phyloP scores from a whole-genome alignment of 2,888 invertebrate genomes.

The Aromia moschata region DNA sequence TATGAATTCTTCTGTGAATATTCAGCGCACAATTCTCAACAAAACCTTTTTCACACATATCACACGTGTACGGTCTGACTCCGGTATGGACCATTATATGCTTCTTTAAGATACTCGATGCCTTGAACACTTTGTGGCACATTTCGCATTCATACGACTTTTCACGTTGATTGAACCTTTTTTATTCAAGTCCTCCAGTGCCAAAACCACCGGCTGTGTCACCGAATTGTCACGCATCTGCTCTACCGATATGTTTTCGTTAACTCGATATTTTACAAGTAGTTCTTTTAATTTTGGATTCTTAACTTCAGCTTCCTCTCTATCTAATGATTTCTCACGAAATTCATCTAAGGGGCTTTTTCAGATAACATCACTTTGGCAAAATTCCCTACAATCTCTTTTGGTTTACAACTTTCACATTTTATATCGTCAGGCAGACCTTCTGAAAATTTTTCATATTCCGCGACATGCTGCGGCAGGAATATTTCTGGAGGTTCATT shows the following conservation, averaged over 20 bases:
- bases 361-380: background rate
- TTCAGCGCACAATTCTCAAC: conserved; percentile 27
- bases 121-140: conserved; percentile 26
- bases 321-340: background rate
- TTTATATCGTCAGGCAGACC: background rate
- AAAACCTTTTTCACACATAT: conserved; percentile 33
- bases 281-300: background rate
- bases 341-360: too few species aligned
- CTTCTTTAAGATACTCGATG: conserved; percentile 11
- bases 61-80: conserved; percentile 28
- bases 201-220: too few species aligned
- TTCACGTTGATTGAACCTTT: too few species aligned
- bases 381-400: background rate
- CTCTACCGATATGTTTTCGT: background rate
- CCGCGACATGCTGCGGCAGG: background rate
- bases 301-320: background rate
- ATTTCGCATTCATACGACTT: conserved; percentile 13
- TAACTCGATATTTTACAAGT: too few species aligned
- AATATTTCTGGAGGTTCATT: background rate
- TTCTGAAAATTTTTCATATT: background rate
- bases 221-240: background rate
- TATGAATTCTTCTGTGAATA: conserved; percentile 33
- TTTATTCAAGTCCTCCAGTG: too few species aligned
- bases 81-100: conserved; percentile 31
- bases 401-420: background rate